phyloP scores from a whole-genome alignment of 92 coral and sea anemone species.

The Parazoanthus swiftii region DNA sequence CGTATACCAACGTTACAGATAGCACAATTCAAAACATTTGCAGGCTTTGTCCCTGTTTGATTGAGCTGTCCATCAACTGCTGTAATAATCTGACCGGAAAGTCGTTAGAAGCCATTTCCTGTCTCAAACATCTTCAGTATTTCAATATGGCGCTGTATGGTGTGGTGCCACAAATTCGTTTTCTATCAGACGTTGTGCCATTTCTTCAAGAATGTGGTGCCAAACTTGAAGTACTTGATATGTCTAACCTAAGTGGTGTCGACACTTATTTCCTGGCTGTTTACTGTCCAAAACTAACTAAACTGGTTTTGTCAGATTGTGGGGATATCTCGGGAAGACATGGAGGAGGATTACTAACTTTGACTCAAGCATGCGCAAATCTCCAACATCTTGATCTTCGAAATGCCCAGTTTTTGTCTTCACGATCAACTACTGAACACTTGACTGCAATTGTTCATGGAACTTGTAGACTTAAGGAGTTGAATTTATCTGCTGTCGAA shows the following conservation, averaged over 20 bases:
- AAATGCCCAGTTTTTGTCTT: constrained; percentile 49
- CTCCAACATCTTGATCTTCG: constrained; percentile 58
- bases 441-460: constrained; percentile 48
- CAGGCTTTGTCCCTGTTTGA: constrained; percentile 55
- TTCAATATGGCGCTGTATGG: constrained; percentile 51
- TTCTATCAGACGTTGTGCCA: constrained; percentile 44
- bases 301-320: constrained; percentile 61
- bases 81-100: constrained; percentile 48
- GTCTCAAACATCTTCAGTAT: constrained; percentile 47
- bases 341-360: constrained; percentile 21
- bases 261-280: constrained; percentile 52
- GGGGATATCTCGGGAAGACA: constrained; percentile 43
- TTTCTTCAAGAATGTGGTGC: constrained; percentile 58
- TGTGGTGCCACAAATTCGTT: constrained; percentile 35
- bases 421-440: constrained; percentile 56
- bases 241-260: constrained; percentile 47
- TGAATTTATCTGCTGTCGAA: constrained; percentile 58
- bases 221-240: constrained; percentile 47
- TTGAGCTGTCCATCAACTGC: constrained; percentile 51
- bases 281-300: constrained; percentile 53
- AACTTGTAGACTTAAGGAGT: constrained; percentile 39
- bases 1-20: constrained; percentile 50
- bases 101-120: constrained; percentile 43
- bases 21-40: constrained; percentile 41
- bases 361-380: constrained; percentile 62